Evolutionary conservation across 2,113 vertebrate genomes (phyloP), one percentile per base, ranked within the genome.

Genomic region (Lucifuga dentata): DNA sequence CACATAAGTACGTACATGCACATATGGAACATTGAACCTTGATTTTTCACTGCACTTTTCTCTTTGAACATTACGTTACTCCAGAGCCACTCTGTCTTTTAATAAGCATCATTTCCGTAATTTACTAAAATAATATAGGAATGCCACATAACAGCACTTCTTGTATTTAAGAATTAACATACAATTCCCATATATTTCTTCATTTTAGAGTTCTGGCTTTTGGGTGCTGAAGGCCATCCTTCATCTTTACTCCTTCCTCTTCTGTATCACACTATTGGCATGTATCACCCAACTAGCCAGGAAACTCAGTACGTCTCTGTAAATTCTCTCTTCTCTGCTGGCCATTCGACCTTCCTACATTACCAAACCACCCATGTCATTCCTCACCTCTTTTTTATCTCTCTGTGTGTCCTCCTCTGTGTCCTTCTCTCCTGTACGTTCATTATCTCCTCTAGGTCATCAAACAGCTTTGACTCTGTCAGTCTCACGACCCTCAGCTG

Each of bases 391-490:
- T 79, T 51, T n/a, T 84, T 78, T 75, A 76, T 83, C 80, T 73
- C 51, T 44, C 60, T 39, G 55, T 35, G 57, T 67, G 72, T 81
- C 86, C 60, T 85, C 75, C 62, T 68, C 57, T 19, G 58, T 84
- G 87, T 85, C 89, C 80, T 85, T 84, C 76, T 81, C 68, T 79
- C 50, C 53, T 56, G 70, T 74, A 43, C 8, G 70, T 71, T 83
- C 78, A 81, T 87, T 80, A 89, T 89, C 87, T 81, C 61, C 53
- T 67, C 35, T 57, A 81, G 89, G 83, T 87, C 87, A 89, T 88
- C 86, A 73, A 63, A 69, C 73, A 56, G 84, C 78, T 86, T 68
- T 68, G 66, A 75, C 78, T 88, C 77, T 57, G 85, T 68, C 85
- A 45, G 49, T 78, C 78, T 78, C 24, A 9, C 55, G 55, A 78